Evolutionary conservation across 2,113 vertebrate species (phyloP).

Genomic region (Bambusicola thoracicus): DNA sequence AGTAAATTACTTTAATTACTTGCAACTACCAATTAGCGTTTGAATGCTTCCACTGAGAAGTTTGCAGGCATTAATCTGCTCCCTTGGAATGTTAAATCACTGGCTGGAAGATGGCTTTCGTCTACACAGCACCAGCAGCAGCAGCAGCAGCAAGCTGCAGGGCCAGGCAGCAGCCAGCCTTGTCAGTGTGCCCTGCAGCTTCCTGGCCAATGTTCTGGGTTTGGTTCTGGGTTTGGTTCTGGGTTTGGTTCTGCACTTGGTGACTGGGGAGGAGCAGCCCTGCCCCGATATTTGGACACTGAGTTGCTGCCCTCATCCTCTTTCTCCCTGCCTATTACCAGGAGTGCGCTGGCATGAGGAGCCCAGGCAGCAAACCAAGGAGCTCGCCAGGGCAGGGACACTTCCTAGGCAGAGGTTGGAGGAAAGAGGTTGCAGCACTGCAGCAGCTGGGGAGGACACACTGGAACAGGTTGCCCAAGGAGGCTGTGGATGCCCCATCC

Average conservation of each 20-base stretch:
- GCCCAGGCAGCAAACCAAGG: background rate
- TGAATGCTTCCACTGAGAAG: conserved; percentile 78
- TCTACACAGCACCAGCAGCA: background rate
- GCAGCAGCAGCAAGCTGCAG: conserved; percentile 18
- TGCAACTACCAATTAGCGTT: conserved; percentile 83
- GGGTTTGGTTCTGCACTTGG: background rate
- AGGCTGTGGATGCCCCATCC: too few species aligned
- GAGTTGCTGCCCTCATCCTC: background rate
- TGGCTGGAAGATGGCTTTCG: conserved; percentile 59
- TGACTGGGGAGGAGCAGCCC: background rate
- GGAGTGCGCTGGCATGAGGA: background rate
- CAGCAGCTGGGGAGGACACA: background rate
- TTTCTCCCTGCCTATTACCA: background rate
- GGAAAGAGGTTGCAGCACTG: background rate
- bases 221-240: background rate
- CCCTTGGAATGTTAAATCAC: conserved; percentile 65
- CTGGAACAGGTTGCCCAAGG: too few species aligned
- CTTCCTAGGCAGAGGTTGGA: background rate
- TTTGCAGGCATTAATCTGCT: conserved; percentile 74
- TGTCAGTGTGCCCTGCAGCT: background rate
- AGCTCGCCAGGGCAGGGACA: background rate
- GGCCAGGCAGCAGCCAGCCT: background rate
- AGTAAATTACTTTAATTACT: conserved; percentile 86
- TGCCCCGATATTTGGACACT: background rate
- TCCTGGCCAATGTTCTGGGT: background rate